These are phyloP conservation scores for Nannobrachium achirus DNA, from an alignment of 2,113 vertebrate species.

Conservation along the genomic window DNA sequence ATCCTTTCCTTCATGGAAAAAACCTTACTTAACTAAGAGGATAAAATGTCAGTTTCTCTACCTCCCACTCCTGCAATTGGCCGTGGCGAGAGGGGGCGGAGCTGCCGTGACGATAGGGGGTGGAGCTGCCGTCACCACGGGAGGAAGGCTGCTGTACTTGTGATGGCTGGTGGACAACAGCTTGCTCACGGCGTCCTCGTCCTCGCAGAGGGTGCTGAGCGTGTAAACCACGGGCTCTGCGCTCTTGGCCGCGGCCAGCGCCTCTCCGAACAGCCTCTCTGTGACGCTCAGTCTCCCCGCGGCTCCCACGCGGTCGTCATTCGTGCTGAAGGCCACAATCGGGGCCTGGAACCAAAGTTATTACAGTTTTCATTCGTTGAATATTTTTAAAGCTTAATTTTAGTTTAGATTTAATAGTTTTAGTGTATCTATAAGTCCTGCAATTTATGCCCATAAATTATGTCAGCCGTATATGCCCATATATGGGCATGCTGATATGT, in stretches of 20 bases:
- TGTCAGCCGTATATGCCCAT: too few relatives aligned
- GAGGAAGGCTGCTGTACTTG: slow-evolving; percentile 86
- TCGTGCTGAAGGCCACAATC: slow-evolving; percentile 92
- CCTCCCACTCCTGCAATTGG: slow-evolving; percentile 55
- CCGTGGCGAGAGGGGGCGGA: slow-evolving; percentile 44
- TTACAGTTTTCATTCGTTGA: too few relatives aligned
- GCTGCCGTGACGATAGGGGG: slow-evolving; percentile 18
- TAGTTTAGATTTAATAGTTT: too few relatives aligned
- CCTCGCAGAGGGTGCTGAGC: slow-evolving; percentile 87
- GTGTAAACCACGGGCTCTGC: slow-evolving; percentile 89
- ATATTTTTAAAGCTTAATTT: too few relatives aligned
- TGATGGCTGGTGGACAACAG: slow-evolving; percentile 84
- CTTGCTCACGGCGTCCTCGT: slow-evolving; percentile 83
- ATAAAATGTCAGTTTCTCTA: too few relatives aligned
- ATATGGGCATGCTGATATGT: too few relatives aligned
- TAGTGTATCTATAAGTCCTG: too few relatives aligned
- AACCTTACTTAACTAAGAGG: too few relatives aligned
- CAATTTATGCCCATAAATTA: too few relatives aligned
- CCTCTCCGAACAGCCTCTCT: slow-evolving; percentile 88
- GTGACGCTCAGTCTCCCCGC: slow-evolving; percentile 88
- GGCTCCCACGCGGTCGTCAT: slow-evolving; percentile 83
- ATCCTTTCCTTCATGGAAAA: too few relatives aligned
- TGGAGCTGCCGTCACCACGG: slow-evolving; percentile 62
- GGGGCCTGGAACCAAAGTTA: slow-evolving; percentile 70
- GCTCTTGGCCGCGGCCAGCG: slow-evolving; percentile 82